Evolutionary conservation across 2,888 invertebrate species (phyloP).

Genomic region (Brachynemurus nebulosus): DNA sequence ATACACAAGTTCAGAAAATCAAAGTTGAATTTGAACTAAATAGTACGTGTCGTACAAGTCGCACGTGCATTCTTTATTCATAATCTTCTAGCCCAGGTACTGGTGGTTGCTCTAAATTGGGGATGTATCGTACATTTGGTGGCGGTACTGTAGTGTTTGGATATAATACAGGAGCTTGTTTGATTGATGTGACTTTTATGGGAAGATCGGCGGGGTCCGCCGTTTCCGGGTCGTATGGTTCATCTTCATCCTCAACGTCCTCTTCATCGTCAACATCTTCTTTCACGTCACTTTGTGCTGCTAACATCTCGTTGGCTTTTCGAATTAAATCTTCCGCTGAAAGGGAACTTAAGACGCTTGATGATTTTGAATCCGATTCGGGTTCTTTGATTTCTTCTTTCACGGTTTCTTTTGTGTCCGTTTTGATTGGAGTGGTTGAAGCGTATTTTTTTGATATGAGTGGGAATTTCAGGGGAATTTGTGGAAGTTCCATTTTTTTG

Average conservation of each 20-base stretch:
- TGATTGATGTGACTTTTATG: conserved; percentile 23
- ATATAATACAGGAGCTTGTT: conserved; percentile 11
- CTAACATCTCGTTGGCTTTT: conserved; percentile 42
- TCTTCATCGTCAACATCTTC: conserved; percentile 12
- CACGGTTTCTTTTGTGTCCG: background rate
- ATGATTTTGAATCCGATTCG: background rate
- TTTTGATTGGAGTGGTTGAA: background rate
- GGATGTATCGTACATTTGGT: conserved; percentile 21
- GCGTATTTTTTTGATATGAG: conserved; percentile 5
- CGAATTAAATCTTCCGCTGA: conserved; percentile 41
- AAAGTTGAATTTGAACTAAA: no score
- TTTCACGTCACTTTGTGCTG: conserved; percentile 26
- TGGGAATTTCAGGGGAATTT: conserved; percentile 9
- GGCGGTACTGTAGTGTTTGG: conserved; percentile 13
- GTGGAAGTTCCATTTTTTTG: conserved; percentile 7
- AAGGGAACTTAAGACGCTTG: conserved; percentile 36
- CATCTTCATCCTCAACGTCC: conserved; percentile 6
- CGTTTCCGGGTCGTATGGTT: conserved; percentile 32
- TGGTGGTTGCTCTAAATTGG: conserved; percentile 27
- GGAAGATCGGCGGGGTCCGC: conserved; percentile 30
- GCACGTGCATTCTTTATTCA: no score
- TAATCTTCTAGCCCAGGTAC: conserved; percentile 29
- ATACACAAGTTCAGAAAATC: no score
- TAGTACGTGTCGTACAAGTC: no score
- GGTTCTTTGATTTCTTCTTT: background rate